Evolutionary conservation across 2,888 invertebrate genomes (phyloP).

Genomic region (Dasysyrphus tricinctus): DNA sequence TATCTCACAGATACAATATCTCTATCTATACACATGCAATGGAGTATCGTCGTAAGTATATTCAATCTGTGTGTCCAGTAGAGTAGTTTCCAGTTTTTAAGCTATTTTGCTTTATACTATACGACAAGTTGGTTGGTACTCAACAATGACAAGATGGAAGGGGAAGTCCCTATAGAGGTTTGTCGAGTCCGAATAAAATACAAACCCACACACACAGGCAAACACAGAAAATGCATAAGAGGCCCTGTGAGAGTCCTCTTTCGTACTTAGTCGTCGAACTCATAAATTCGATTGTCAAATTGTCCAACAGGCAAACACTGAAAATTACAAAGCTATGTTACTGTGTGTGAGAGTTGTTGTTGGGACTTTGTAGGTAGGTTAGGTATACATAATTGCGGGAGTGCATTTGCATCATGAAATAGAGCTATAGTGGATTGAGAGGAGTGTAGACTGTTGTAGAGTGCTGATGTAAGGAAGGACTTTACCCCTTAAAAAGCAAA

Average conservation of each 20-base stretch:
- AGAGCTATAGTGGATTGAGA: neutral
- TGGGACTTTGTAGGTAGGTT: neutral
- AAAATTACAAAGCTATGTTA: slow-evolving; percentile 24
- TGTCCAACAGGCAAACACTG: slow-evolving; percentile 62
- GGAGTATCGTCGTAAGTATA: slow-evolving; percentile 23
- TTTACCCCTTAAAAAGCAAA: slow-evolving; percentile 53
- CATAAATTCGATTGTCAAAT: slow-evolving; percentile 74
- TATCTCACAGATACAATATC: slow-evolving; percentile 51
- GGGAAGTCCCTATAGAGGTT: slow-evolving; percentile 23
- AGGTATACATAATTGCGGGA: slow-evolving; percentile 9
- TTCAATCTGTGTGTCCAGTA: slow-evolving; percentile 12
- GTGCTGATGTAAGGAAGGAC: slow-evolving; percentile 4
- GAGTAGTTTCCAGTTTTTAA: slow-evolving; percentile 20
- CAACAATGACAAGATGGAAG: slow-evolving; percentile 1
- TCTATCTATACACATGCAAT: slow-evolving; percentile 32
- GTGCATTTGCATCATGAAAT: slow-evolving; percentile 59
- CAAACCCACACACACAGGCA: slow-evolving; percentile 15
- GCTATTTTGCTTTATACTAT: neutral
- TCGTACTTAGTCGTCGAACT: slow-evolving; percentile 37
- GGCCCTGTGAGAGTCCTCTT: slow-evolving; percentile 9
- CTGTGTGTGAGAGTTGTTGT: slow-evolving; percentile 25
- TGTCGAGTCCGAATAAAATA: slow-evolving; percentile 11
- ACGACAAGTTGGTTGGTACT: neutral
- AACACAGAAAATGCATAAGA: neutral
- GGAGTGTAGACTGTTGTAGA: neutral